Evolutionary conservation across 2,797 vertebrate genomes (phyloP).

Genomic region (Dipus sagitta): DNA sequence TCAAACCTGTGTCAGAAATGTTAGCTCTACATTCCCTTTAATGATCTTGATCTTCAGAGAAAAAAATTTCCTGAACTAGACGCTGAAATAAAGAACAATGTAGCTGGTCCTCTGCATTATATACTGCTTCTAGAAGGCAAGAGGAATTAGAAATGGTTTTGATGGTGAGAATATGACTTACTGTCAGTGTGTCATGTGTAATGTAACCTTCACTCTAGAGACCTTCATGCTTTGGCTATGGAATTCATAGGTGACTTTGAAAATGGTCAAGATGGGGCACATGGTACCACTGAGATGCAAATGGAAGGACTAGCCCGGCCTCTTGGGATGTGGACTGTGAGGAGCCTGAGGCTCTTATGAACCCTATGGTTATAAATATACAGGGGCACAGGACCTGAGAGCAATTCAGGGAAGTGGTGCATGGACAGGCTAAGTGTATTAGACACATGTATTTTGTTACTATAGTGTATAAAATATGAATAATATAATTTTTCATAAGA

Average conservation of each 20-base stretch:
- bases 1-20: background rate
- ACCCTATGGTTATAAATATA: background rate
- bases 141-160: conserved; percentile 32
- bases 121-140: background rate
- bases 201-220: background rate
- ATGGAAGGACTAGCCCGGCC: background rate
- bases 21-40: conserved; percentile 20
- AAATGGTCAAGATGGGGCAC: background rate
- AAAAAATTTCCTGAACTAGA: conserved; percentile 13
- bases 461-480: background rate
- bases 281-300: background rate
- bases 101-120: background rate
- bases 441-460: background rate
- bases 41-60: background rate
- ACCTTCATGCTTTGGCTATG: background rate
- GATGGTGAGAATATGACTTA: conserved; percentile 10
- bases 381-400: background rate
- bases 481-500: background rate
- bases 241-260: conserved; percentile 9
- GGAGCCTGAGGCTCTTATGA: background rate
- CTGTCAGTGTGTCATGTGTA: background rate
- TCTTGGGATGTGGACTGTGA: background rate
- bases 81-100: background rate
- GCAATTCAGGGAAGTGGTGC: background rate
- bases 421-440: background rate